These are phyloP conservation scores for Rhinoderma darwinii DNA, from an alignment of 2,113 vertebrate genomes.

Conservation along the genomic window DNA sequence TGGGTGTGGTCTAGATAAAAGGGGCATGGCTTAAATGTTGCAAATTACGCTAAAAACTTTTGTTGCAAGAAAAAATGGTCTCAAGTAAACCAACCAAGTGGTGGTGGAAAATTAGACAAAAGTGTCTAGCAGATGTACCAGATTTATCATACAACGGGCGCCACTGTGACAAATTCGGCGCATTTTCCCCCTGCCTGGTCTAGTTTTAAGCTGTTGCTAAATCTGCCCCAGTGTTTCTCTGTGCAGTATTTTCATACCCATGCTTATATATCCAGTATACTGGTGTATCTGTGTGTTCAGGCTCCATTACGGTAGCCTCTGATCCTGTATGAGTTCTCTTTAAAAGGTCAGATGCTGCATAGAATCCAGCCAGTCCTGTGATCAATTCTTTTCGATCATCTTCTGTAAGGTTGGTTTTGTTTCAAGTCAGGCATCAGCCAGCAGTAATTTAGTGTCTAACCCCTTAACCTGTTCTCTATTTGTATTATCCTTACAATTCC, in stretches of 20 bases:
- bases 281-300: neutral
- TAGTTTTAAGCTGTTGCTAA: no score
- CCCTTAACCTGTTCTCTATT: constrained; percentile 6
- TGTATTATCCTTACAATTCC: constrained; percentile 16
- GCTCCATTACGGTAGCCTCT: neutral
- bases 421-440: neutral
- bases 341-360: neutral
- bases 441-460: constrained; percentile 34
- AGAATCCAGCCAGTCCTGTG: neutral
- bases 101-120: no score
- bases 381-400: neutral
- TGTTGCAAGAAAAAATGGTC: no score
- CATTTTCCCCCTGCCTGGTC: no score
- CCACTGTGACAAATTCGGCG: no score
- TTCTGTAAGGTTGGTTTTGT: neutral
- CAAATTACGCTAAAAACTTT: no score
- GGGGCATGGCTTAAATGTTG: no score
- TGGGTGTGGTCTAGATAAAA: no score
- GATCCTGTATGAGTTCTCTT: neutral
- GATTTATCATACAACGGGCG: no score
- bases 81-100: no score
- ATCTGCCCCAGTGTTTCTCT: no score
- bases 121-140: no score
- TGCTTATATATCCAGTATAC: neutral
- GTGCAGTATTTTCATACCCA: neutral